Conservation (phyloP, 2,888 invertebrate genomes). For the Microctonus brassicae region DNA sequence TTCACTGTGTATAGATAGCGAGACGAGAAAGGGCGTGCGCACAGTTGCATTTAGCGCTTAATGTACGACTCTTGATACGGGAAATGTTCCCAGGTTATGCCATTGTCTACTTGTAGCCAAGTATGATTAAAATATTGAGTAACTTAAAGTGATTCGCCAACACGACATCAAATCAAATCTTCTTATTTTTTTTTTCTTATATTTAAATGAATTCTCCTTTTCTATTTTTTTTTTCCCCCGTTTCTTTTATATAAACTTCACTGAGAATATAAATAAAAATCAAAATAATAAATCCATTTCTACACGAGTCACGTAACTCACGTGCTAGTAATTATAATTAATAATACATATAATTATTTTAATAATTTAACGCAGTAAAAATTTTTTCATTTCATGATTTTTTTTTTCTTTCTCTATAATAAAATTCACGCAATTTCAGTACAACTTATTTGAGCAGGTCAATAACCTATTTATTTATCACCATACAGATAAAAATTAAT, state of each 20-base stretch:
- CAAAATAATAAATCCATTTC: slow-evolving; percentile 45
- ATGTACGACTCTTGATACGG: slow-evolving; percentile 52
- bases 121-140: slow-evolving; percentile 52
- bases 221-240: neutral
- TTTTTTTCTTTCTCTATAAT: neutral
- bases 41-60: slow-evolving; percentile 38
- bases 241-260: slow-evolving; percentile 17
- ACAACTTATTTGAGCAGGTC: neutral
- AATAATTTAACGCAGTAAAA: too few relatives aligned
- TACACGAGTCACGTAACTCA: slow-evolving; percentile 48
- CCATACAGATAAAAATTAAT: neutral
- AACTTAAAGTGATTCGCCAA: slow-evolving; percentile 48
- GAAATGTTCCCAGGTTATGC: slow-evolving; percentile 64
- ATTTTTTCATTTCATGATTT: neutral
- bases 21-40: slow-evolving; percentile 45
- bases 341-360: neutral
- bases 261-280: slow-evolving; percentile 24
- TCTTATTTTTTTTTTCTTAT: too few relatives aligned
- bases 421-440: neutral
- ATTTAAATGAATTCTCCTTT: neutral
- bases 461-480: neutral
- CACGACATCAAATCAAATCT: slow-evolving; percentile 4
- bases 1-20: slow-evolving; percentile 3
- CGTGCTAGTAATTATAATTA: slow-evolving; percentile 53
- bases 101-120: slow-evolving; percentile 57